Evolutionary conservation across 2,797 vertebrate genomes (phyloP), one percentile per base, ranked within the genome.

Genomic region (Syngnathus acus): DNA sequence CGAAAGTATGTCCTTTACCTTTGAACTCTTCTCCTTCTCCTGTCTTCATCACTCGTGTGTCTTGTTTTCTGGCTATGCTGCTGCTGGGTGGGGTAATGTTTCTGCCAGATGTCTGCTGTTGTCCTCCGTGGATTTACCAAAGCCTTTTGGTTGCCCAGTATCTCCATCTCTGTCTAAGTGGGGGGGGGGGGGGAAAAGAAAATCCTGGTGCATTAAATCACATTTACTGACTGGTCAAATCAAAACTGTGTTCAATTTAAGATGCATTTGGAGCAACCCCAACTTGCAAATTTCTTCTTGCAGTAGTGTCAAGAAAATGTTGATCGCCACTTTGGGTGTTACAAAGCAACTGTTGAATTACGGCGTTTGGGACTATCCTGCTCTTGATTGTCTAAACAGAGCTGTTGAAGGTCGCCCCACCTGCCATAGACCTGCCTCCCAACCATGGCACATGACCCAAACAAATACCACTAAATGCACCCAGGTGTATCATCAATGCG

Each of bases 401-500:
- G 74, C 45, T 62, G 82, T 67, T 65, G 76, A 78, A 80, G 6
- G 77, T 65, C 1, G 66, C 75, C 78, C 80, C 85, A 82, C 83
- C 79, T 79, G 83, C 79, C 55, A 43, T 21, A 66, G 75, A 50
- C 72, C 73, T 70, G 80, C 78, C 84, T 81, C 77, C 68, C 69
- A 51, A 9, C 66, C 23, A 82, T 68, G 76, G 78, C 71, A 71
- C 53, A 63, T 54, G 76, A 82, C 83, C 72, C 78, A 80, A 85
- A 89, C 81, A 89, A 83, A 89, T 79, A 74, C 47, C 66, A 71
- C 75, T 76, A 62, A 77, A 84, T 74, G 80, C 78, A 71, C 87
- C 89, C 89, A 89, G 89, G 90, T 91, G 88, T 87, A 82, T 81
- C 72, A 73, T 78, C 82, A 62, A 71, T 40, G 75, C 78, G 85